These are phyloP conservation scores for Callipepla californica DNA, from an alignment of 2,113 vertebrate genomes.

Conservation along the genomic window DNA sequence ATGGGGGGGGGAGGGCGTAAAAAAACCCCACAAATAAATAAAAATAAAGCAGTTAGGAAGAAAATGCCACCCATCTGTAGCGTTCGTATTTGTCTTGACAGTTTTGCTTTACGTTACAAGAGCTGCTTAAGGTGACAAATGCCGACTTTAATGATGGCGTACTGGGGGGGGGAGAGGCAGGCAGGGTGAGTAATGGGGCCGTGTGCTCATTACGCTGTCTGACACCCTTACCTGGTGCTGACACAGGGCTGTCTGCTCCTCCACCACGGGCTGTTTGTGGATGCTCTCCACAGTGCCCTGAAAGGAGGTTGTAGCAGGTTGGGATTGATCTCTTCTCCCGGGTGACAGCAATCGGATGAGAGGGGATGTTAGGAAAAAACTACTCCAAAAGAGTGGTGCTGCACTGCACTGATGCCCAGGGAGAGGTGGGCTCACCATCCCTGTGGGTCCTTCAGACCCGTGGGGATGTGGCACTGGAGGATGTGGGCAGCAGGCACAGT, in stretches of 20 bases:
- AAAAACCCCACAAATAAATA: constrained; percentile 2
- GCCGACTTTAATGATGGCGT: constrained; percentile 41
- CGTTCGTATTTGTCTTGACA: constrained; percentile 37
- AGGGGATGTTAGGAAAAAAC: too few relatives aligned
- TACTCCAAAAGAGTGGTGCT: too few relatives aligned
- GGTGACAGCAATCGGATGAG: too few relatives aligned
- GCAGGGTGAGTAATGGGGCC: constrained; percentile 9
- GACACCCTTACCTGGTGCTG: not conserved
- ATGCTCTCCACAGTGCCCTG: too few relatives aligned
- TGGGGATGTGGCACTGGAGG: too few relatives aligned
- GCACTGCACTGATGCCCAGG: too few relatives aligned
- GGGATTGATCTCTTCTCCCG: too few relatives aligned
- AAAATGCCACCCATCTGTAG: constrained; percentile 63
- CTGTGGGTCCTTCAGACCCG: too few relatives aligned
- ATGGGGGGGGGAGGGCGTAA: not conserved
- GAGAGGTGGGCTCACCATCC: too few relatives aligned
- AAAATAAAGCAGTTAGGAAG: constrained; percentile 54
- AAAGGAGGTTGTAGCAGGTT: too few relatives aligned
- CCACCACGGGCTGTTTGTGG: not conserved
- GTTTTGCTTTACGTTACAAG: constrained; percentile 68
- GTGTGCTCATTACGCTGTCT: not conserved
- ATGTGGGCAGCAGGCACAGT: not conserved
- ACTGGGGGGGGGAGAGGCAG: not conserved
- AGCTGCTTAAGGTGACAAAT: constrained; percentile 77
- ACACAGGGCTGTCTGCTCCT: not conserved